phyloP scores from a whole-genome alignment of 2,797 vertebrate genomes.

The Lemur catta region DNA sequence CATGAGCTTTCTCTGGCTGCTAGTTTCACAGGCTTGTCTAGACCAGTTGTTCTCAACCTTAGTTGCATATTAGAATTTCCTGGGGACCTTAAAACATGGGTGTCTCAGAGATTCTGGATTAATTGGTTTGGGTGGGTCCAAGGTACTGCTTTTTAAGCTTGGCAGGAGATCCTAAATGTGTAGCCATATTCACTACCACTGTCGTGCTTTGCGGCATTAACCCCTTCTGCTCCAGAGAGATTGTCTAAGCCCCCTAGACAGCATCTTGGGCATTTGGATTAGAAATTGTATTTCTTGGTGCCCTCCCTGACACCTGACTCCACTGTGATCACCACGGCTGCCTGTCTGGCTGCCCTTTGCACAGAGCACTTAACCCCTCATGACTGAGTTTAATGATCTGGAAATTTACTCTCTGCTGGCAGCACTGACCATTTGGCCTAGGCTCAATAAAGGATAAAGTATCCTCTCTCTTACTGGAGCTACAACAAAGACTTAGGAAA shows the following conservation, averaged over 20 bases:
- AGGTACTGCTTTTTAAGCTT: not conserved
- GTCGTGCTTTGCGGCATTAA: not conserved
- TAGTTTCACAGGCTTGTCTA: not conserved
- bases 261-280: not conserved
- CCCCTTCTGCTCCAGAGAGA: not conserved
- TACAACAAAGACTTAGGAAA: slow-evolving; percentile 17
- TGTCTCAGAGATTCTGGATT: not conserved
- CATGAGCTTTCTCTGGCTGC: not conserved
- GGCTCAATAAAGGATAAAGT: not conserved
- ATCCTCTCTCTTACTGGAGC: slow-evolving; percentile 4
- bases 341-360: not conserved
- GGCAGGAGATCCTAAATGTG: not conserved
- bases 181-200: not conserved
- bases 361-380: not conserved
- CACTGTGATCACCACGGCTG: not conserved
- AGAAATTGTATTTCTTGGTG: not conserved
- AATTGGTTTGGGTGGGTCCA: not conserved
- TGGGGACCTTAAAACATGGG: not conserved
- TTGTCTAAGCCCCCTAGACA: not conserved
- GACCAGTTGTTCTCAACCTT: not conserved
- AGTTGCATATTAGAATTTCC: not conserved
- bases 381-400: slow-evolving; percentile 21
- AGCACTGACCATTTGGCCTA: not conserved
- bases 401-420: slow-evolving; percentile 42
- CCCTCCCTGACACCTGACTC: not conserved